phyloP scores from a whole-genome alignment of 1,140 invertebrate genomes.

The Drosophila ohnishii region DNA sequence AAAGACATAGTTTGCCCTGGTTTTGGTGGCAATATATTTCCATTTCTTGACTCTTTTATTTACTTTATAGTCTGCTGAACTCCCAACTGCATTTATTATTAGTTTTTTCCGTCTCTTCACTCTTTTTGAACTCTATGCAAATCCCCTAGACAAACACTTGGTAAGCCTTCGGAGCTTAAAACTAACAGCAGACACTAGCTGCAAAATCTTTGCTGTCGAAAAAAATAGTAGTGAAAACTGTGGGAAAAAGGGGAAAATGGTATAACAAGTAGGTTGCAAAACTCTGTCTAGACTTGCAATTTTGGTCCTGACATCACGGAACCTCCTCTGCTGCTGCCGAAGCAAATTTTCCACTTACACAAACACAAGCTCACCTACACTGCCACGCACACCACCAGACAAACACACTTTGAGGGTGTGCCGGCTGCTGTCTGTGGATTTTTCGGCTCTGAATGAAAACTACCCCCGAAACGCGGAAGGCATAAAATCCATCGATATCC shows the following conservation, averaged over 20 bases:
- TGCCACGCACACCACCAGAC: conserved; percentile 25
- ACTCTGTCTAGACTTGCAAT: conserved; percentile 69
- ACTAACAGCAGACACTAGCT: conserved; percentile 32
- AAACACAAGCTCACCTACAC: conserved; percentile 28
- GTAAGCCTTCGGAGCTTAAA: conserved; percentile 38
- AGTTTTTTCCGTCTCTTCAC: conserved; percentile 5
- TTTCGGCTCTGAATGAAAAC: conserved; percentile 46
- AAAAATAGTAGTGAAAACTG: conserved; percentile 20
- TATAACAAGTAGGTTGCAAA: conserved; percentile 54
- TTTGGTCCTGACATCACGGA: conserved; percentile 45
- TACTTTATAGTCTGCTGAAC: background rate
- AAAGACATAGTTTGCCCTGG: background rate
- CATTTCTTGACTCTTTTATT: conserved; percentile 18
- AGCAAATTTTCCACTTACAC: conserved; percentile 46
- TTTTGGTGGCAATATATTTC: background rate
- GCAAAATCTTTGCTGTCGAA: conserved; percentile 11
- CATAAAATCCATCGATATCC: conserved; percentile 44
- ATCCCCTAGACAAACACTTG: conserved; percentile 54
- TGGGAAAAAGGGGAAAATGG: conserved; percentile 35
- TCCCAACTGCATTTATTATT: conserved; percentile 25
- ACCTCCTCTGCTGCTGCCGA: conserved; percentile 48
- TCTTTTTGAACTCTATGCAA: conserved; percentile 16
- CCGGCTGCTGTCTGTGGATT: conserved; percentile 37
- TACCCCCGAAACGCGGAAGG: conserved; percentile 60
- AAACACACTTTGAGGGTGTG: conserved; percentile 65